These are phyloP conservation scores for Collichthys lucidus DNA, from an alignment of 2,113 vertebrate genomes.

Conservation along the genomic window DNA sequence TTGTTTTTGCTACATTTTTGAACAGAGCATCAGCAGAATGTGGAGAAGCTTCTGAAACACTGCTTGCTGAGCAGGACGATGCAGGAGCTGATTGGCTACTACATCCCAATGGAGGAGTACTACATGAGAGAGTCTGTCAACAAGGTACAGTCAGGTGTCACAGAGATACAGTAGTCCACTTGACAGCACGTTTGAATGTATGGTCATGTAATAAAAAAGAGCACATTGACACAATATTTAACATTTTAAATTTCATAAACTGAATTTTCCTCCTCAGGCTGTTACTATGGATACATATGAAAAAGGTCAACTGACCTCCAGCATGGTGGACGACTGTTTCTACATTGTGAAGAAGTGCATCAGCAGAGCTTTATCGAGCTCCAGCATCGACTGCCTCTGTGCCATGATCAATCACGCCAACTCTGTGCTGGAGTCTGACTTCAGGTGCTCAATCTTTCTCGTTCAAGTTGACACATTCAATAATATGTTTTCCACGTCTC, in stretches of 20 bases:
- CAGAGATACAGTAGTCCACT: too few relatives aligned
- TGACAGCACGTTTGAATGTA: too few relatives aligned
- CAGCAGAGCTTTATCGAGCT: slow-evolving; percentile 94
- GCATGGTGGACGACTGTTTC: slow-evolving; percentile 99
- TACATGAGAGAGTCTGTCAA: slow-evolving; percentile 99
- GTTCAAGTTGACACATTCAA: background rate
- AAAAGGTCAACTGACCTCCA: slow-evolving; percentile 96
- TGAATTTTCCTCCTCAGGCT: slow-evolving; percentile 82
- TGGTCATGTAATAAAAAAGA: too few relatives aligned
- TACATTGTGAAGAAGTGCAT: slow-evolving; percentile 99
- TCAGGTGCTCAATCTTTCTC: slow-evolving; percentile 85
- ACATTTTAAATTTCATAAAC: background rate
- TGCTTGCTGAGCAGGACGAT: slow-evolving; percentile 93
- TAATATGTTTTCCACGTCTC: background rate
- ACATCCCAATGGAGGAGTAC: slow-evolving; percentile 99
- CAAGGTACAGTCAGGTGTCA: slow-evolving; percentile 82
- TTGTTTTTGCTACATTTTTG: background rate
- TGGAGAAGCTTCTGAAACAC: slow-evolving; percentile 94
- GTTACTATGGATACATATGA: slow-evolving; percentile 95
- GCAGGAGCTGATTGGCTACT: slow-evolving; percentile 98
- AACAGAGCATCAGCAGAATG: slow-evolving; percentile 92
- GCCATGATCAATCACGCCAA: slow-evolving; percentile 99
- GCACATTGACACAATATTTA: too few relatives aligned
- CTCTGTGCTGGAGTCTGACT: slow-evolving; percentile 94
- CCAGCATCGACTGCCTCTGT: slow-evolving; percentile 97